Base-by-base conservation (phyloP, 1,140 invertebrate species). In the Drosophila pseudoananassae region DNA sequence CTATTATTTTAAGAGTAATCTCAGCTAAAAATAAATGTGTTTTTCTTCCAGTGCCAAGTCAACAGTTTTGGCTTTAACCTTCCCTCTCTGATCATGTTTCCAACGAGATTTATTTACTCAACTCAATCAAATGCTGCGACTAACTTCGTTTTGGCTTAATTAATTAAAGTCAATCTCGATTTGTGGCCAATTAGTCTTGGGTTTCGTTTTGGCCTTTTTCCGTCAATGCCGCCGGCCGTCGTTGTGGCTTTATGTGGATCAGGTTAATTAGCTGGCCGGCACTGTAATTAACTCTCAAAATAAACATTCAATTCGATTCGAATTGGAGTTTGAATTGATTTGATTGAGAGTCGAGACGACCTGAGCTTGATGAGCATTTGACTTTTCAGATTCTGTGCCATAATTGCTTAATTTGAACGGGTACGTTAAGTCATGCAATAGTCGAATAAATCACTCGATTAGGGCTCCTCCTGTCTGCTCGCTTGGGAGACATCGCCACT, bases 321-420 rank as follows among this genome's bases (percentile, higher is more conserved):
- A 43, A 40, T 40, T 40, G 4, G 38, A 10, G 3, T 12, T 36
- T 4, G 25, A 27, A 27, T 27, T 27, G 25, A 27, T 27, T 27
- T 27, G 25, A 27, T 27, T 27, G 25, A 27, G 25, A 27, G 25
- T 36, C 29, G 27, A 60, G 14, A 12, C 14, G 23, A 17, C 14
- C 10, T 25, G 54, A 20, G n/a, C 40, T 14, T 61, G 54, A 68
- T 71, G 58, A 58, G 25, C 55, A 25, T 70, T 69, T 75, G 50
- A 56, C 57, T 76, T 63, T 68, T 54, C 17, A 46, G 57, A 23
- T 8, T 47, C 31, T 55, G 60, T 55, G 58, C 43, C 47, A 61
- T 85, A 88, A 87, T 87, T 87, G 78, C 83, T 88, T 82, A 82
- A 88, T 87, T 87, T 89, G 71, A 64, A 83, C 68, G 78, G 70